Conservation (phyloP, 37 sponge, comb jelly and placozoan species). For the Cladorhizidae sp. region DNA sequence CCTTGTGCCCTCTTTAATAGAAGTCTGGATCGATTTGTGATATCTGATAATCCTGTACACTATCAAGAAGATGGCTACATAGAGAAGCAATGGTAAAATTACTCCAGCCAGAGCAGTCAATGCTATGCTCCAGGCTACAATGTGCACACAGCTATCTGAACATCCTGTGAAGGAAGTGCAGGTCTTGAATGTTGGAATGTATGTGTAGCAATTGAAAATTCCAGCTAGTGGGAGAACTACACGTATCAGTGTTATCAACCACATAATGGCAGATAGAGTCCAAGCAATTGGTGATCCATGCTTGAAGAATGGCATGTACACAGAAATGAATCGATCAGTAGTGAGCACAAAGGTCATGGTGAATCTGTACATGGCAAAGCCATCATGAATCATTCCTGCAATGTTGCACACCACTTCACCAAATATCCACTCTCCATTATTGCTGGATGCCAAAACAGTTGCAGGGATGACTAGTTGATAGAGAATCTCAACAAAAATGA, state of each 20-base stretch:
- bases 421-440: neutral
- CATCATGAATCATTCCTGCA: conserved; percentile 3
- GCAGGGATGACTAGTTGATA: neutral
- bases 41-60: no score
- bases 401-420: neutral
- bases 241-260: neutral
- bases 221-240: neutral
- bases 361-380: neutral
- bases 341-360: neutral
- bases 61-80: neutral
- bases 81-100: neutral
- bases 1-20: neutral
- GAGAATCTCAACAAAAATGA: neutral
- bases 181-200: neutral
- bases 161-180: conserved; percentile 5
- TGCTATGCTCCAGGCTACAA: neutral
- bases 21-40: neutral
- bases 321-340: conserved; percentile 12
- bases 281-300: neutral
- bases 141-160: neutral
- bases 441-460: neutral
- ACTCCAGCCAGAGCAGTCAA: neutral
- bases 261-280: neutral
- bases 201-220: neutral
- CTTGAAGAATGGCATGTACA: conserved; percentile 2